phyloP scores from a whole-genome alignment of 1,140 invertebrate species.

The Marisa cornuarietis region DNA sequence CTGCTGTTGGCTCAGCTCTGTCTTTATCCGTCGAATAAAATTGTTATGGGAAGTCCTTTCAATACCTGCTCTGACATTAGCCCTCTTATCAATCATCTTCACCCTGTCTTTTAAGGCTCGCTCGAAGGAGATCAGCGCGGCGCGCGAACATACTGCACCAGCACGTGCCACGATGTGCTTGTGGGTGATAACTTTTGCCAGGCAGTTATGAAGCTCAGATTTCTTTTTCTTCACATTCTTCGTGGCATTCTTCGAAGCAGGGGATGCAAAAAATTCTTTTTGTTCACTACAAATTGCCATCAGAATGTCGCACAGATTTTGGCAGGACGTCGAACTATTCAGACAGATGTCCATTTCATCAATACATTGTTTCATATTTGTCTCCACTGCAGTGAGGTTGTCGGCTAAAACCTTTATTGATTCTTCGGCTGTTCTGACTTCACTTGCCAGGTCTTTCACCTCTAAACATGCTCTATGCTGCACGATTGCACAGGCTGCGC shows the following conservation, averaged over 20 bases:
- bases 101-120: no score
- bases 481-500: background rate
- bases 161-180: background rate
- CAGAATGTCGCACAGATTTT: background rate
- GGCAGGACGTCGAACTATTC: background rate
- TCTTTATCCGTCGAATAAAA: background rate
- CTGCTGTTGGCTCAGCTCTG: background rate
- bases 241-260: no score
- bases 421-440: background rate
- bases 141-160: background rate
- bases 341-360: no score
- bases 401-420: background rate
- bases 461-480: background rate
- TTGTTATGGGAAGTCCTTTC: background rate
- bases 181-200: background rate
- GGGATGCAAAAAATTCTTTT: background rate
- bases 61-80: background rate
- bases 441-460: background rate
- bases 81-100: no score
- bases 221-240: background rate
- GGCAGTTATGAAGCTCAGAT: background rate
- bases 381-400: background rate
- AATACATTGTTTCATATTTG: background rate
- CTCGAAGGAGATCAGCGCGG: background rate
- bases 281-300: background rate